Evolutionary conservation across 2,113 vertebrate genomes (phyloP).

Genomic region (Antigone vipio): DNA sequence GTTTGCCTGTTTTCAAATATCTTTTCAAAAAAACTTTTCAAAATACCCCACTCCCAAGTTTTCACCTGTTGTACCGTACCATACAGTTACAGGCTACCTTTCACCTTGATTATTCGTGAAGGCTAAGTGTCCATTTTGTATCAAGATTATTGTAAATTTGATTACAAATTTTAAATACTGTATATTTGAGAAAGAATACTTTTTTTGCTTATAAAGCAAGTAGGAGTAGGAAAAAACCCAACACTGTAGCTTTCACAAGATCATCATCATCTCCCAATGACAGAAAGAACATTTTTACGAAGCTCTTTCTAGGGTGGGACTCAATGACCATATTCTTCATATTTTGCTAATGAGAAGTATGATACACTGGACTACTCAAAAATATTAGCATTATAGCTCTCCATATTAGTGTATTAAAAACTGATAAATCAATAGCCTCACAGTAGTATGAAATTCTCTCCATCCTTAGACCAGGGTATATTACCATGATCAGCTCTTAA

Average conservation of each 20-base stretch:
- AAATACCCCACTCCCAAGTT: background rate
- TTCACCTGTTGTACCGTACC: background rate
- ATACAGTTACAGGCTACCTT: background rate
- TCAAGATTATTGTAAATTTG: background rate
- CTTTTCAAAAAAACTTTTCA: background rate
- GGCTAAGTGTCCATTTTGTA: background rate
- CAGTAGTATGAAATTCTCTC: background rate
- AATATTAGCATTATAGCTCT: background rate
- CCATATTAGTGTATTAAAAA: background rate
- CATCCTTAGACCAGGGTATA: background rate
- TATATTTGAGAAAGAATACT: background rate
- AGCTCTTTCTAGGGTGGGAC: background rate
- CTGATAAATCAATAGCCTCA: background rate
- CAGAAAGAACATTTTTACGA: background rate
- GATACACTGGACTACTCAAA: background rate
- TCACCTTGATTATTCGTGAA: background rate
- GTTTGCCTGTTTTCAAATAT: background rate
- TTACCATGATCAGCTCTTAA: background rate
- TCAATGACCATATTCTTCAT: background rate
- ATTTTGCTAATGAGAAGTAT: background rate
- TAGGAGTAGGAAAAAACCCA: background rate
- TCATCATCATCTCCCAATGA: background rate
- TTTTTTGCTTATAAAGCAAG: background rate
- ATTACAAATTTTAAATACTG: background rate
- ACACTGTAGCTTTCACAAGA: background rate